A percentile compares a stretch with the other conserved stretches of the same genome.
These are phyloP conservation scores for Cheilosia soror DNA, from an alignment of 2,888 invertebrate species.

Conservation along the genomic window DNA sequence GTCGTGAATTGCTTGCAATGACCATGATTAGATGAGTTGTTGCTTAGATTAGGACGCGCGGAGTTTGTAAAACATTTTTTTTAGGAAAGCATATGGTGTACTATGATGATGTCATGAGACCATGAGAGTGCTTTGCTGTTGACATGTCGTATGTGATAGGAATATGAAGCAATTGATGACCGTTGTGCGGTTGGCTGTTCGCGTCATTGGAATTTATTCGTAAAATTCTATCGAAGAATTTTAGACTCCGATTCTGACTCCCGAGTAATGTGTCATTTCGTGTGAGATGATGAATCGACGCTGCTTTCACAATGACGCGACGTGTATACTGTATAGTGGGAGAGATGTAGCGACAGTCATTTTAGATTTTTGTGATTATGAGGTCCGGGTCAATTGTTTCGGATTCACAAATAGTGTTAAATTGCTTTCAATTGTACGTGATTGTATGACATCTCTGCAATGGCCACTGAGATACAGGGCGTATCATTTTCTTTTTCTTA, in stretches of 20 bases:
- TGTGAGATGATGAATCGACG: slow-evolving; percentile 2
- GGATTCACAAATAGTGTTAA: background rate
- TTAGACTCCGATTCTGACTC: background rate
- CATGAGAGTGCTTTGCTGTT: slow-evolving; percentile 26
- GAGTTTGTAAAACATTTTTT: slow-evolving; percentile 10
- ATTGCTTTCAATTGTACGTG: background rate
- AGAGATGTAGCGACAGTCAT: background rate
- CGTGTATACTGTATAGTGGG: background rate
- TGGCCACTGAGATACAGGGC: too few species aligned
- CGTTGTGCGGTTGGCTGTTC: background rate
- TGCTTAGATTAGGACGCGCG: slow-evolving; percentile 11
- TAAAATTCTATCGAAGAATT: slow-evolving; percentile 7
- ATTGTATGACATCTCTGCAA: background rate
- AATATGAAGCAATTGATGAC: slow-evolving; percentile 5
- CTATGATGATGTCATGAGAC: slow-evolving; percentile 37
- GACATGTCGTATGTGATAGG: slow-evolving; percentile 30
- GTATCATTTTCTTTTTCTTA: too few species aligned
- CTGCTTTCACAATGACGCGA: background rate
- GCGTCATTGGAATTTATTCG: background rate
- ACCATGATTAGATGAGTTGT: slow-evolving; percentile 22
- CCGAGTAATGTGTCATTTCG: background rate
- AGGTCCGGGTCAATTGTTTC: slow-evolving; percentile 27
- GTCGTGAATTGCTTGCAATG: slow-evolving; percentile 1
- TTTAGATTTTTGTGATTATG: background rate
- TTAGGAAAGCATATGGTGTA: too few species aligned